Percentiles rank a stretch among this genome's conserved stretches.
Conservation (phyloP, 2,113 vertebrate species). For the Gymnobelideus leadbeateri region DNA sequence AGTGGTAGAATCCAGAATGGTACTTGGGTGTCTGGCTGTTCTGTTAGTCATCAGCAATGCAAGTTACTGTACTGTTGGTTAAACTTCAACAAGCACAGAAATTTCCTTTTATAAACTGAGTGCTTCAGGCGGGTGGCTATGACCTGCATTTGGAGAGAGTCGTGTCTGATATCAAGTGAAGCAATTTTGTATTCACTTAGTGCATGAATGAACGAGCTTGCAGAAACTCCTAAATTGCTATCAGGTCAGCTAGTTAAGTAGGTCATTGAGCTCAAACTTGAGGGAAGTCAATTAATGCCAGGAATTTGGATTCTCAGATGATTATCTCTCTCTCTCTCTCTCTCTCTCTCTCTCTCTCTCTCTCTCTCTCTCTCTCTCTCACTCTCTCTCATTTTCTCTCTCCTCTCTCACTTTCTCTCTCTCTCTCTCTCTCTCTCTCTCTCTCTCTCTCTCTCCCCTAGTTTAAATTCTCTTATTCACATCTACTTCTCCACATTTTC, state of each 20-base stretch:
- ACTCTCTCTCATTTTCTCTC: too few relatives aligned
- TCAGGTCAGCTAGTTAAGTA: background rate
- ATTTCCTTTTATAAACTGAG: background rate
- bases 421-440: background rate
- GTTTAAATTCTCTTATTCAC: conserved; percentile 1
- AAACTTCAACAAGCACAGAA: background rate
- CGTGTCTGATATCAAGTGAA: background rate
- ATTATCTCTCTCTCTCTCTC: background rate
- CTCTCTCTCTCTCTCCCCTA: background rate
- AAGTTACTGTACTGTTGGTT: background rate
- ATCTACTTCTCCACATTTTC: background rate
- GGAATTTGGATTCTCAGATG: background rate
- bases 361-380: background rate
- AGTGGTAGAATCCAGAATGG: background rate
- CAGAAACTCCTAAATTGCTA: background rate
- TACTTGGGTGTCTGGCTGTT: background rate
- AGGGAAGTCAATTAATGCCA: background rate
- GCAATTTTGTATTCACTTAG: background rate
- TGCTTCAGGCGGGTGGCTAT: background rate
- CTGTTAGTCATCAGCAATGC: too few relatives aligned
- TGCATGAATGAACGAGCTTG: background rate
- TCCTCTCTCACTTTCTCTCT: too few relatives aligned
- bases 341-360: background rate
- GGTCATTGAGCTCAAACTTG: background rate
- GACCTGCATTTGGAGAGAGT: background rate